Evolutionary conservation across 2,797 vertebrate genomes (phyloP).

Genomic region (Nyctibius grandis): DNA sequence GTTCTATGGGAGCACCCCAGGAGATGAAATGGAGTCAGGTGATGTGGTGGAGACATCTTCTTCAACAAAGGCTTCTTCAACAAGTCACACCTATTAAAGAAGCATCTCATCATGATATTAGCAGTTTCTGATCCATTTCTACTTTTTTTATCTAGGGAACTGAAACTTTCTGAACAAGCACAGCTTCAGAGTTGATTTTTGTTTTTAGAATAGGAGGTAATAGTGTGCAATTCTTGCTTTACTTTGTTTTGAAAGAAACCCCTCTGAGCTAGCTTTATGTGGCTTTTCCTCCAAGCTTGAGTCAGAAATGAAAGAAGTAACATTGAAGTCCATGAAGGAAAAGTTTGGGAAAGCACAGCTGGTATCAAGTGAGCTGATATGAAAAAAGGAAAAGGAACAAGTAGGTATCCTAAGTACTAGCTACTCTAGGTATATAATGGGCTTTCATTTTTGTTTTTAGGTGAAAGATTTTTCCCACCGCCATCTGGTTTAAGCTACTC

Average conservation of each 20-base stretch:
- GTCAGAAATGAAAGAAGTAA: not conserved
- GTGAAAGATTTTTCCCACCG: slow-evolving; percentile 93
- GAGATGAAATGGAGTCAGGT: not conserved
- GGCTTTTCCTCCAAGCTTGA: not conserved
- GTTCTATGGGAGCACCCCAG: not conserved
- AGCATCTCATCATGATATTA: not conserved
- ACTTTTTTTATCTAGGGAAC: not conserved
- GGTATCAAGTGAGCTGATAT: not conserved
- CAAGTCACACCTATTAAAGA: not conserved
- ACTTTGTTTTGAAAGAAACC: not conserved
- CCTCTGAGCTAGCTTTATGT: not conserved
- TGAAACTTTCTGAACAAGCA: not conserved
- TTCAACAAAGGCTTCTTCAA: not conserved
- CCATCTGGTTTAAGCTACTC: slow-evolving; percentile 95
- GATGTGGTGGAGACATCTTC: not conserved
- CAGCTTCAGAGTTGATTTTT: not conserved
- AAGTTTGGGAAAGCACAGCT: not conserved
- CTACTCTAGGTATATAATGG: not conserved
- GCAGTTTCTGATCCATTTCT: not conserved
- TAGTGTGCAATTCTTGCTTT: not conserved
- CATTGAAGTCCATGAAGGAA: not conserved
- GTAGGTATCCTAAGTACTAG: not conserved
- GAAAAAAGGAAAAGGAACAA: not conserved
- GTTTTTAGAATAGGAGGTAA: not conserved
- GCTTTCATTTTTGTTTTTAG: slow-evolving; percentile 65